Conservation (phyloP, 2,113 vertebrate genomes). For the Hystrix cristata region DNA sequence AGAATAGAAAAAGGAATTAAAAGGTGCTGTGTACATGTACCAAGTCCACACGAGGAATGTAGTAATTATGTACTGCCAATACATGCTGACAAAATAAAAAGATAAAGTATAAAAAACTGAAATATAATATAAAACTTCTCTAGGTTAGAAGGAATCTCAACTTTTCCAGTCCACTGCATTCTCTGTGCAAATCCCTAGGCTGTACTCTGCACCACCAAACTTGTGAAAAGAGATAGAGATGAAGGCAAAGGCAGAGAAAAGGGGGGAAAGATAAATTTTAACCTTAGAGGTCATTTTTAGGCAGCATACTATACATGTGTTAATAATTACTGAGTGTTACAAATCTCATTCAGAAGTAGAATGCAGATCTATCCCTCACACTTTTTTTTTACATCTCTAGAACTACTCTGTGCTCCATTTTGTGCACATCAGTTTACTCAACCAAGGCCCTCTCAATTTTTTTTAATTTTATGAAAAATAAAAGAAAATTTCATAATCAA, state of each 20-base stretch:
- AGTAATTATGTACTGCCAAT: too few species aligned
- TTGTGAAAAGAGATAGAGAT: not conserved
- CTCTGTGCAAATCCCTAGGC: not conserved
- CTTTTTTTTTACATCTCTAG: not conserved
- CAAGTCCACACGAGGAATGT: too few species aligned
- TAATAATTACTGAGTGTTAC: not conserved
- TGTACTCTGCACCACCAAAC: not conserved
- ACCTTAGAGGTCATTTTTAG: not conserved
- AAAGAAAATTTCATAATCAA: not conserved
- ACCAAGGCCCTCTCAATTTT: too few species aligned
- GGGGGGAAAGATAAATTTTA: not conserved
- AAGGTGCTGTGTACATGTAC: not conserved
- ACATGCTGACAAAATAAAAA: not conserved
- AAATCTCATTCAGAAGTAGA: not conserved
- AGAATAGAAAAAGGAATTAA: not conserved
- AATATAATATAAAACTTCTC: not conserved
- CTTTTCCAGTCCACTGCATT: not conserved
- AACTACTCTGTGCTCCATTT: not conserved
- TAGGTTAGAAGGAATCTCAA: not conserved
- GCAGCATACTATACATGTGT: not conserved
- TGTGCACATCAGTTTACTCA: not conserved
- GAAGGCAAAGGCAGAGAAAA: not conserved
- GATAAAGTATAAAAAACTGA: not conserved
- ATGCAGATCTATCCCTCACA: not conserved
- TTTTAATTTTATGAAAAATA: too few species aligned